Conservation (phyloP, 2,888 invertebrate genomes). For the Lithophane socia region DNA sequence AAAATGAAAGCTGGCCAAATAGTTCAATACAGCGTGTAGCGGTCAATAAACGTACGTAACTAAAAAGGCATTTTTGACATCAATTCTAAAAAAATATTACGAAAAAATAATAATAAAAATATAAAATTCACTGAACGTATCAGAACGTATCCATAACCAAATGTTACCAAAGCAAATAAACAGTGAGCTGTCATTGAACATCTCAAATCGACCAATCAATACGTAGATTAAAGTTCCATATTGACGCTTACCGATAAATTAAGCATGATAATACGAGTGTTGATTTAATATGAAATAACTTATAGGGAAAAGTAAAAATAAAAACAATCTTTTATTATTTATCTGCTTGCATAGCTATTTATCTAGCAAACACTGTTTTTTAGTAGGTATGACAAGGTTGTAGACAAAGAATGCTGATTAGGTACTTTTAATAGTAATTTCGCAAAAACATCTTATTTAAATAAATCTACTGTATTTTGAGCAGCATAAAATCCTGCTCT, state of each 20-base stretch:
- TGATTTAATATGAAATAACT: background rate
- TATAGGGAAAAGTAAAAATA: no score
- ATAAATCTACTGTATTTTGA: background rate
- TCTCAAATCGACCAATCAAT: constrained; percentile 38
- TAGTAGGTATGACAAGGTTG: no score
- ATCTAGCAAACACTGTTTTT: background rate
- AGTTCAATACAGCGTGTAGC: no score
- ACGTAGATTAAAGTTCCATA: constrained; percentile 6
- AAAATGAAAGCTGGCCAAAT: no score
- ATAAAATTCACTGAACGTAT: constrained; percentile 24
- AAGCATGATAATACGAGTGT: constrained; percentile 5
- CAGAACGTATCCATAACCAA: constrained; percentile 32
- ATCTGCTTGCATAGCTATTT: background rate
- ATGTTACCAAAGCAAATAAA: constrained; percentile 40
- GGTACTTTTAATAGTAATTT: no score
- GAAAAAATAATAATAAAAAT: background rate
- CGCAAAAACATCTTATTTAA: background rate
- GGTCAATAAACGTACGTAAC: background rate
- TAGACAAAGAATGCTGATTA: no score
- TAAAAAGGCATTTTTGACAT: no score
- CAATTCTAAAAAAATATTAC: background rate
- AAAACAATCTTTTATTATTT: no score
- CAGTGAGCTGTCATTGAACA: constrained; percentile 25
- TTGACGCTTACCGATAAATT: accelerated
- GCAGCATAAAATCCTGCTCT: background rate